These are phyloP conservation scores for Pseudomyrmex cubaensis DNA, from an alignment of 1,140 invertebrate species.

Conservation along the genomic window DNA sequence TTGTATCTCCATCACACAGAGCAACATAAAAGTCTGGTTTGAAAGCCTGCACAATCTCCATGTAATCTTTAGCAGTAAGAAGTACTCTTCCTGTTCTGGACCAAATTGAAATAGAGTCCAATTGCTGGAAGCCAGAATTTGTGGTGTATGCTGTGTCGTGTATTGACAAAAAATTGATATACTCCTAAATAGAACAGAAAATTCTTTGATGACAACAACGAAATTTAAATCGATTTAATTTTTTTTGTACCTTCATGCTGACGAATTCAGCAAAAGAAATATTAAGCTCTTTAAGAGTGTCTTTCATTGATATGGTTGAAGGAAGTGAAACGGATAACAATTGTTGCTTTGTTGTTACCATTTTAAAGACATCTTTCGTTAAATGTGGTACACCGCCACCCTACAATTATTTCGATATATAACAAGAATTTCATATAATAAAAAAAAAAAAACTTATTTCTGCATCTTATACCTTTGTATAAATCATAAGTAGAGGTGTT, in stretches of 20 bases:
- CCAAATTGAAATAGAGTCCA: constrained; percentile 89
- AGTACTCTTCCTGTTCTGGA: constrained; percentile 89
- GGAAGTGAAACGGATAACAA: constrained; percentile 87
- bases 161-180: constrained; percentile 87
- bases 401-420: constrained; percentile 76
- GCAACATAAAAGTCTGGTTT: constrained; percentile 92
- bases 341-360: constrained; percentile 84
- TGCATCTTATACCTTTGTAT: constrained; percentile 84
- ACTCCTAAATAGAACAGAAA: constrained; percentile 83
- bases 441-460: neutral
- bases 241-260: constrained; percentile 83
- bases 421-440: constrained; percentile 23
- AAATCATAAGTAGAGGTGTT: constrained; percentile 86
- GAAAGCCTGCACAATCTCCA: constrained; percentile 91
- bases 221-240: constrained; percentile 25
- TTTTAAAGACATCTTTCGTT: constrained; percentile 88
- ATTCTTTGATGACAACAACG: constrained; percentile 33
- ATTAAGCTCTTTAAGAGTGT: constrained; percentile 85
- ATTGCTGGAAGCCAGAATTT: constrained; percentile 89
- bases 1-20: constrained; percentile 93
- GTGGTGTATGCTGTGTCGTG: constrained; percentile 88
- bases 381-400: constrained; percentile 88
- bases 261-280: constrained; percentile 86
- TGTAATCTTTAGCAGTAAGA: constrained; percentile 88
- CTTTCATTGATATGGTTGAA: constrained; percentile 85